Percentiles rank a stretch among this genome's conserved stretches.
phyloP scores from a whole-genome alignment of 2,113 vertebrate species.

The Tiliqua scincoides region DNA sequence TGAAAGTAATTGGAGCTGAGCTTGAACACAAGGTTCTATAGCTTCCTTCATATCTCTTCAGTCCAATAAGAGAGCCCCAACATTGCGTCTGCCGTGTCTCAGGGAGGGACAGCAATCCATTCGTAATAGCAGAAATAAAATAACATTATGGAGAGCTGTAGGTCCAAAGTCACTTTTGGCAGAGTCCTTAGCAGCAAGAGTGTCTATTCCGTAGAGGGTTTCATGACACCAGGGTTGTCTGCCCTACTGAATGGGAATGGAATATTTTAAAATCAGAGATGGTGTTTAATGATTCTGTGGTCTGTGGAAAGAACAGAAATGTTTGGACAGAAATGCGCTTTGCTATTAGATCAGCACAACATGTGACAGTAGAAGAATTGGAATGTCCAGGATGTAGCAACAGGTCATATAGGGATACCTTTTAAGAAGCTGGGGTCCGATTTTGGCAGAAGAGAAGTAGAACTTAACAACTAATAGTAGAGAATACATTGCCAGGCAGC shows the following conservation, averaged over 20 bases:
- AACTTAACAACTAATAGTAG: too few species aligned
- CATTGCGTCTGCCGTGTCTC: neutral
- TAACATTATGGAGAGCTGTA: too few species aligned
- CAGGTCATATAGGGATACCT: neutral
- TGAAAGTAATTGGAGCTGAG: neutral
- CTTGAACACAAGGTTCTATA: neutral
- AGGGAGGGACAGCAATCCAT: neutral
- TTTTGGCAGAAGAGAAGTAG: neutral
- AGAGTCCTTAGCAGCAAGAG: neutral
- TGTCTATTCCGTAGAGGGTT: neutral
- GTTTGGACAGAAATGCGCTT: neutral
- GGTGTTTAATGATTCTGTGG: too few species aligned
- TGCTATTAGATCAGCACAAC: neutral
- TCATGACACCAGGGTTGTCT: neutral
- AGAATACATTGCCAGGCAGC: neutral
- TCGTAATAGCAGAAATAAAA: too few species aligned
- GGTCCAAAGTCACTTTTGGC: neutral
- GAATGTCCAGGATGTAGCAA: neutral
- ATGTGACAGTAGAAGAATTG: neutral
- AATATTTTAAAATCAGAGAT: neutral
- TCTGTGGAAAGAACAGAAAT: neutral
- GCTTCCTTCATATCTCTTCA: neutral
- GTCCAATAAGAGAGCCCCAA: neutral
- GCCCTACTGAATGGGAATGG: neutral
- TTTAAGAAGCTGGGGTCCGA: neutral